Evolutionary conservation across 2,888 invertebrate genomes (phyloP).

Genomic region (Sisyra nigra): DNA sequence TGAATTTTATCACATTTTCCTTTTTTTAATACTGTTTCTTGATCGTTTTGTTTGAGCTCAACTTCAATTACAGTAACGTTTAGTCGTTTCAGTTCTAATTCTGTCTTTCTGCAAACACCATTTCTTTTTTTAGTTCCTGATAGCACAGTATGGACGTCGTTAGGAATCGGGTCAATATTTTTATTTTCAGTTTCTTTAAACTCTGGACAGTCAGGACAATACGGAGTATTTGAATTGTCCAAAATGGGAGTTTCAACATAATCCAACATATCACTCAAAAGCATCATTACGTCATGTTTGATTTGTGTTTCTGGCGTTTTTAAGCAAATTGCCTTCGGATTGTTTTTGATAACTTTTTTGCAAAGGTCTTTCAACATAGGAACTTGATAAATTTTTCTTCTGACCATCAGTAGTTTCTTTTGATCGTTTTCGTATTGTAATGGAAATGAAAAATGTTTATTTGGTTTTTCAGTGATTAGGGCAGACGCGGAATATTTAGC

Average conservation of each 20-base stretch:
- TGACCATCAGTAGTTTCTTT: slow-evolving; percentile 33
- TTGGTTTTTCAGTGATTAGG: slow-evolving; percentile 22
- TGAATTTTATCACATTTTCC: slow-evolving; percentile 32
- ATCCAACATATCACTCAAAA: slow-evolving; percentile 36
- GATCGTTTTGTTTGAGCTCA: slow-evolving; percentile 15
- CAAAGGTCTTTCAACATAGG: slow-evolving; percentile 7
- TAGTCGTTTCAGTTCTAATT: slow-evolving; percentile 38
- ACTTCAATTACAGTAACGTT: slow-evolving; percentile 48
- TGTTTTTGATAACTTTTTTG: slow-evolving; percentile 7
- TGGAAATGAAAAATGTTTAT: slow-evolving; percentile 32
- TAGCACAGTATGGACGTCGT: slow-evolving; percentile 9
- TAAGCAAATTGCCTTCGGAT: slow-evolving; percentile 1
- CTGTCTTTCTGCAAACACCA: slow-evolving; percentile 13
- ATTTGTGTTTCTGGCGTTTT: background rate
- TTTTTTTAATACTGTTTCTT: slow-evolving; percentile 20
- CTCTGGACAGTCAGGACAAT: slow-evolving; percentile 20
- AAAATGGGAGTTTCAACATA: slow-evolving; percentile 42
- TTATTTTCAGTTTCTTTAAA: slow-evolving; percentile 17
- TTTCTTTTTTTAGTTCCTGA: slow-evolving; percentile 7
- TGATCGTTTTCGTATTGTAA: slow-evolving; percentile 41
- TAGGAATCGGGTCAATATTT: slow-evolving; percentile 11
- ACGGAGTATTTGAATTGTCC: slow-evolving; percentile 33
- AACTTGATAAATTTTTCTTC: background rate
- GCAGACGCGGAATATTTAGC: slow-evolving; percentile 38
- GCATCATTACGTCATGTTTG: slow-evolving; percentile 16